Percentiles rank a stretch among this genome's conserved stretches.
phyloP scores from a whole-genome alignment of 2,113 vertebrate species.

The Anolis carolinensis region DNA sequence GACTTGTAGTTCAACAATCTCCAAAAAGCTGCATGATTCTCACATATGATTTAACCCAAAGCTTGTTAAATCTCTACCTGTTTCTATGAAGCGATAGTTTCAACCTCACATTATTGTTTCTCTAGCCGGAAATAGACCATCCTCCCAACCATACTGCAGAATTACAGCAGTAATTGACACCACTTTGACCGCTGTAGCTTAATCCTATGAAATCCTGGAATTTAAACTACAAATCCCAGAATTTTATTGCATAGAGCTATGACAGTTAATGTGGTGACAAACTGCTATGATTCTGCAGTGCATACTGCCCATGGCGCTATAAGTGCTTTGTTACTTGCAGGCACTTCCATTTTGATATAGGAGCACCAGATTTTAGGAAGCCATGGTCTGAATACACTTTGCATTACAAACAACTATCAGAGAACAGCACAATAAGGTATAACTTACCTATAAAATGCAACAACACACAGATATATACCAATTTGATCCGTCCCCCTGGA shows the following conservation, averaged over 20 bases:
- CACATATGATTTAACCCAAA: neutral
- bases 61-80: neutral
- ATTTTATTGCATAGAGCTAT: too few species aligned
- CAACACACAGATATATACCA: constrained; percentile 82
- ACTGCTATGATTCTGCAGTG: too few species aligned
- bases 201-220: too few species aligned
- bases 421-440: neutral
- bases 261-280: too few species aligned
- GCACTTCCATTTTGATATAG: neutral
- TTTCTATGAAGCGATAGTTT: neutral
- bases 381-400: neutral
- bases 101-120: neutral
- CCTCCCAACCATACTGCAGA: too few species aligned
- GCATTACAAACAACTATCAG: neutral
- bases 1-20: too few species aligned
- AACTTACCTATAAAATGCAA: constrained; percentile 92
- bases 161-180: too few species aligned
- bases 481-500: constrained; percentile 79
- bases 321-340: neutral
- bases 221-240: too few species aligned
- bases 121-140: neutral
- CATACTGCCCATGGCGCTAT: neutral
- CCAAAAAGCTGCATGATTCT: too few species aligned
- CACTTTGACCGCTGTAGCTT: too few species aligned
- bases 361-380: neutral